Evolutionary conservation across 2,888 invertebrate species (phyloP).

Genomic region (Pterostichus niger): DNA sequence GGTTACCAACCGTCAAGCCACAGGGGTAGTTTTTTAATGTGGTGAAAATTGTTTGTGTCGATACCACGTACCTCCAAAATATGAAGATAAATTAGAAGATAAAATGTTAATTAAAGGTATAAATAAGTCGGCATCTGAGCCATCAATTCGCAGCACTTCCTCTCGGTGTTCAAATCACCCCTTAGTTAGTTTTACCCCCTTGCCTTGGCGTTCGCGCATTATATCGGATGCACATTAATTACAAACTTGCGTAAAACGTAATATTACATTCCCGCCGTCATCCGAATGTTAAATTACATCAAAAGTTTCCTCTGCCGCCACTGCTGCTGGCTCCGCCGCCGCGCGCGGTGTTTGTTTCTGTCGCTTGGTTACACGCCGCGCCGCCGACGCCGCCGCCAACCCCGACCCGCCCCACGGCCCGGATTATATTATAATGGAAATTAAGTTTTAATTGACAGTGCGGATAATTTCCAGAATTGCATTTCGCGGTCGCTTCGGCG

Average conservation of each 20-base stretch:
- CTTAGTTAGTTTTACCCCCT: background rate
- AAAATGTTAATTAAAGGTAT: constrained; percentile 39
- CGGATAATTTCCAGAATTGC: constrained; percentile 69
- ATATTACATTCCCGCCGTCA: constrained; percentile 65
- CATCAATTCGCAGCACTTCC: constrained; percentile 10
- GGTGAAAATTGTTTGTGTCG: no score
- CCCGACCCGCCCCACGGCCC: constrained; percentile 68
- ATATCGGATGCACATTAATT: constrained; percentile 65
- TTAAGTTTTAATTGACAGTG: constrained; percentile 74
- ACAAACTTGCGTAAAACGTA: constrained; percentile 65
- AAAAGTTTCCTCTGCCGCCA: constrained; percentile 54
- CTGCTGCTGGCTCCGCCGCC: constrained; percentile 19
- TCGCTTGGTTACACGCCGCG: constrained; percentile 59
- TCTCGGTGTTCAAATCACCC: background rate
- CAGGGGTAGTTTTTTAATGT: no score
- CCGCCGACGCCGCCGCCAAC: constrained; percentile 9
- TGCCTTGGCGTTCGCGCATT: constrained; percentile 3
- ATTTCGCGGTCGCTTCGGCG: constrained; percentile 68
- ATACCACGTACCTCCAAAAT: no score
- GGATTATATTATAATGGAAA: constrained; percentile 74
- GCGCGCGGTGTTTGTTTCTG: constrained; percentile 63
- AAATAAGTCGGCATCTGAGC: constrained; percentile 1
- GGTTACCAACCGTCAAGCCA: no score
- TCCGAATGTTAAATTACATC: constrained; percentile 66
- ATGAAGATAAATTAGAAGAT: constrained; percentile 22